A percentile compares a stretch with the other conserved stretches of the same genome.
Conservation (phyloP, 1,140 invertebrate genomes). For the Tetramorium parvispinum region DNA sequence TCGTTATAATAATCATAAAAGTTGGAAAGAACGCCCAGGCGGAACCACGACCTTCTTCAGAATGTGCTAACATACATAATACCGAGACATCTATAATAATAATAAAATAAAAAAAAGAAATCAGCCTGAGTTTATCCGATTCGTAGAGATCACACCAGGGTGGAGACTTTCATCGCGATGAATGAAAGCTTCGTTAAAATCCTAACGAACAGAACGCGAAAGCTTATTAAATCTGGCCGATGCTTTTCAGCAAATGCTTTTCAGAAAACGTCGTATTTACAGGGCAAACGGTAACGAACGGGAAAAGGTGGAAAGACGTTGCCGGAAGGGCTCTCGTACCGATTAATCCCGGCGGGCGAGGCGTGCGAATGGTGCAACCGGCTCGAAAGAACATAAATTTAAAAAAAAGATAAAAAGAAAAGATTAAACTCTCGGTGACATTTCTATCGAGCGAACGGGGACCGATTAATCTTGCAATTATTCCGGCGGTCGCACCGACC, state of each 20-base stretch:
- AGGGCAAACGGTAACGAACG: conserved; percentile 54
- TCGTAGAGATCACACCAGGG: background rate
- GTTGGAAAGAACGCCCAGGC: background rate
- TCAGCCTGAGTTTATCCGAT: background rate
- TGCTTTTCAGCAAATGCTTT: conserved; percentile 51
- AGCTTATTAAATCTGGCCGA: conserved; percentile 56
- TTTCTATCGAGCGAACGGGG: conserved; percentile 14
- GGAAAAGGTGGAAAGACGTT: conserved; percentile 45
- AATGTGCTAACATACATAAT: background rate
- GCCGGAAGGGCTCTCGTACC: conserved; percentile 1
- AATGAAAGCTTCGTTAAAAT: conserved; percentile 59
- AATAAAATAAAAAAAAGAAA: background rate
- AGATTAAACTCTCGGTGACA: conserved; percentile 13
- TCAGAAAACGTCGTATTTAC: conserved; percentile 52
- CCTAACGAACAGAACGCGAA: conserved; percentile 49
- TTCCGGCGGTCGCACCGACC: conserved; percentile 4
- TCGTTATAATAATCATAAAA: background rate
- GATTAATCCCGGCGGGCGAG: conserved; percentile 28
- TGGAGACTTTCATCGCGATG: conserved; percentile 7
- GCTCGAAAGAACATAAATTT: background rate
- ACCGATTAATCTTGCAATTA: conserved; percentile 56
- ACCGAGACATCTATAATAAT: background rate
- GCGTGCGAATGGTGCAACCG: background rate
- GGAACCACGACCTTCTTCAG: background rate
- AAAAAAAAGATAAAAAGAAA: background rate